These are phyloP conservation scores for Rhea pennata DNA, from an alignment of 2,113 vertebrate genomes.

Conservation along the genomic window DNA sequence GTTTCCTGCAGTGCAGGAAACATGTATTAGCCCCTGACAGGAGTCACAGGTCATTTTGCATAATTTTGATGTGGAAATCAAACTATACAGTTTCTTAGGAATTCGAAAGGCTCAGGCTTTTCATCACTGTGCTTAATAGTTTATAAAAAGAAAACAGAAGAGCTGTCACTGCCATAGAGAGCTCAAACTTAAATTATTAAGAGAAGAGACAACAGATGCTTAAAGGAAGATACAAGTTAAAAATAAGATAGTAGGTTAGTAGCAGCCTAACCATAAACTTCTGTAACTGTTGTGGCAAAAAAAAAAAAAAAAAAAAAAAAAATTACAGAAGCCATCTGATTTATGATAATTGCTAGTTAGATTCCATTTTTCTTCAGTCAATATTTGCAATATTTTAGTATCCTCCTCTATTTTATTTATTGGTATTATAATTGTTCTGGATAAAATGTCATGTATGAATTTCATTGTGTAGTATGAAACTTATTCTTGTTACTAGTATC, in stretches of 20 bases:
- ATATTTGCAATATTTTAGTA: neutral
- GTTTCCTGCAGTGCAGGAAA: neutral
- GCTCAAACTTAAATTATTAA: neutral
- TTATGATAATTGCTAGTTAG: neutral
- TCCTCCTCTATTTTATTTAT: too few relatives aligned
- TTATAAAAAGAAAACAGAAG: neutral
- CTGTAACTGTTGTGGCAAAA: neutral
- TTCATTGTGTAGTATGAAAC: neutral
- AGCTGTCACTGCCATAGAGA: neutral
- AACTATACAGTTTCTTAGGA: neutral
- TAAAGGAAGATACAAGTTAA: conserved; percentile 5
- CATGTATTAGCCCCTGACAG: neutral
- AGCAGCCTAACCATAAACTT: neutral
- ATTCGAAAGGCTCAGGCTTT: neutral
- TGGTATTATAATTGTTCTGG: neutral
- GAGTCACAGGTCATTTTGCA: neutral
- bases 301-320: neutral
- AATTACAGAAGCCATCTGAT: neutral
- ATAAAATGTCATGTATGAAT: neutral
- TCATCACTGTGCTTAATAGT: neutral
- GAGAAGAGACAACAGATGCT: neutral
- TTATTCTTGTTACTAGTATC: neutral
- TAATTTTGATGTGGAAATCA: neutral
- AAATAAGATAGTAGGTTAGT: neutral
- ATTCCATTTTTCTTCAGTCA: neutral